Evolutionary conservation across 2,113 vertebrate genomes (phyloP), one percentile per base, ranked within the genome.

Genomic region (Myrmecobius fasciatus): DNA sequence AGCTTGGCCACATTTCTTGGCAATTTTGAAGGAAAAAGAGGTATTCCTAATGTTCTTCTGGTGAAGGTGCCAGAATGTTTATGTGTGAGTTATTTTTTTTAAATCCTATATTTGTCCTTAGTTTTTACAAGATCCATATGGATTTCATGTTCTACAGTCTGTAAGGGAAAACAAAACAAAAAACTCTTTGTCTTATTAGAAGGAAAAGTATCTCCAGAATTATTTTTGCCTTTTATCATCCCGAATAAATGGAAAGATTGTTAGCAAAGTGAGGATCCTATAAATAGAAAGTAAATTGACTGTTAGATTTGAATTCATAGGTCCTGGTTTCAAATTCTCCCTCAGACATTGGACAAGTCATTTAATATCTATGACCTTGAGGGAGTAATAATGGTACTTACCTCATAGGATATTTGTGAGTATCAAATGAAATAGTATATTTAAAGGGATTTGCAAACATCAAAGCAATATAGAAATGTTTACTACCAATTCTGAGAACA

Each of bases 11-110:
- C 12, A 75, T 83, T 52, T 91, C 46, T 95, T 95, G 52, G 67
- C 52, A 83, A 4, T 56, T 96, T 52, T 92, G 93, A 91, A 83
- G 92, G 92, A 46, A 54, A 91, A 90, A 91, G 31, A 56, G n/a
- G 49, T 89, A 3, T 90, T 89, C 47, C 24, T 91, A 25, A 90
- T 51, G 9, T 31, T 14, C 52, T 90, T 28, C 83, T 52, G 26
- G 52, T 56, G 91, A 94, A 96, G n/a, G 24, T 95, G 91, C 91
- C 51, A 92, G 93, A 91, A 67, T 93, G 90, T 26, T 89, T 25
- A 6, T 56, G 60, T 51, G 12, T 49, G 49, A 10, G 9, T 56
- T 56, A 17, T 52, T 25, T 53, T 53, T 96, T 90, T 22, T 2
- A 24, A 83, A 83, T 83, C n/a, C 67, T 22, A 83, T 83, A 43